Conservation (phyloP, 2,888 invertebrate species). For the Campopleginae sp. region DNA sequence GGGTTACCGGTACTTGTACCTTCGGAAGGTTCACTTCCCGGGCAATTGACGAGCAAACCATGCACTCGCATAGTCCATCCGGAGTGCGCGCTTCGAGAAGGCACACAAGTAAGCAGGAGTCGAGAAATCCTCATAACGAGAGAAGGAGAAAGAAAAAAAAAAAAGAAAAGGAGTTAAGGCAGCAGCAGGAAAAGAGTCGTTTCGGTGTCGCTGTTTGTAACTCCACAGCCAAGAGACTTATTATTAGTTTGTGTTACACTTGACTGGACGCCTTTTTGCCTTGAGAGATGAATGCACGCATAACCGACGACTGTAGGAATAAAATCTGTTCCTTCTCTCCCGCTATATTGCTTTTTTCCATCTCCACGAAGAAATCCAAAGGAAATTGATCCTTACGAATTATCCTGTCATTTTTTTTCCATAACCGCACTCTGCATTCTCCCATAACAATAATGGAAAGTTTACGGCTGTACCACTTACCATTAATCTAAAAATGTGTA, state of each 20-base stretch:
- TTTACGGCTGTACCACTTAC: not conserved
- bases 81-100: conserved; percentile 18
- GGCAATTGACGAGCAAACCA: conserved; percentile 23
- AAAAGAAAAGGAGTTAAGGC: conserved; percentile 19
- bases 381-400: conserved; percentile 83
- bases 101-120: conserved; percentile 37
- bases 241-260: conserved; percentile 70
- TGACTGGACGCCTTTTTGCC: conserved; percentile 74
- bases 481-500: conserved; percentile 4
- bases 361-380: conserved; percentile 81
- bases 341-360: conserved; percentile 23
- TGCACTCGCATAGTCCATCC: conserved; percentile 33
- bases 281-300: conserved; percentile 45
- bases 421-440: conserved; percentile 28
- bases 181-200: conserved; percentile 9
- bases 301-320: conserved; percentile 17
- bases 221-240: conserved; percentile 60
- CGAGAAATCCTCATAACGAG: conserved; percentile 60
- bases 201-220: conserved; percentile 53
- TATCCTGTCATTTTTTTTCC: conserved; percentile 47
- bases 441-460: conserved; percentile 12
- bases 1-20: conserved; percentile 46
- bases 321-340: conserved; percentile 12
- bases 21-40: conserved; percentile 30
- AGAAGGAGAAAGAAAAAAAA: not conserved